Evolutionary conservation across 2,797 vertebrate genomes (phyloP), one percentile per base, ranked within the genome.

Genomic region (Sebastolobus altivelis): DNA sequence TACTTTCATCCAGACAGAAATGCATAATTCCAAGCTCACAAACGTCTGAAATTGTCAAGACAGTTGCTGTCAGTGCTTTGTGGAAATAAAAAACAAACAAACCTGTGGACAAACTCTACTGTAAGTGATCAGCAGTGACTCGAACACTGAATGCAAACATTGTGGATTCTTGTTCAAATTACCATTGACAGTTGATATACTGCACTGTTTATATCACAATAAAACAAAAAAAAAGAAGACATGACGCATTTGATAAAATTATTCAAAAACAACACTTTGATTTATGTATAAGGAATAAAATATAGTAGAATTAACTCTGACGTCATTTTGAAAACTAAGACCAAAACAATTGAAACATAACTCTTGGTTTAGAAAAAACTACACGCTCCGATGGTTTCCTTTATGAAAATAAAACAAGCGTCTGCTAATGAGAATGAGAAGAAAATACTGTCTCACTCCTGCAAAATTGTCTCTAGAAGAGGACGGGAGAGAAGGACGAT

Each of bases 311-410:
- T 79, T 66, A 74, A 78, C 61, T 75, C 72, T 55, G 38, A 77
- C 9, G 14, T 76, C 56, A 66, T 82, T 87, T 94, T 94, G 93
- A 95, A 96, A 95, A 91, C 87, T 91, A 86, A 91, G 92, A 94
- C 90, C 92, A 81, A 88, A 85, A 88, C 69, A 88, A 85, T 78
- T 65, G 81, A 67, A 87, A 79, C 67, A 56, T 11, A 55, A 75
- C 72, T 81, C 49, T 18, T 5, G 59, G 49, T 89, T 89, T 81
- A 84, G 63, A 84, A 89, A 80, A 83, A 58, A 76, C 61, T 29
- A 66, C 31, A 77, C 55, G 71, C 69, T 75, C 10, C 18, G 29
- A 88, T 37, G 49, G 59, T 73, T 84, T 82, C 65, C 61, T 31
- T 91, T 87, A 11, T 43, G 88, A 82, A 93, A 86, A 90, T 84